Evolutionary conservation across 2,888 invertebrate genomes (phyloP).

Genomic region (Galeopsomyia nigrocyanea): DNA sequence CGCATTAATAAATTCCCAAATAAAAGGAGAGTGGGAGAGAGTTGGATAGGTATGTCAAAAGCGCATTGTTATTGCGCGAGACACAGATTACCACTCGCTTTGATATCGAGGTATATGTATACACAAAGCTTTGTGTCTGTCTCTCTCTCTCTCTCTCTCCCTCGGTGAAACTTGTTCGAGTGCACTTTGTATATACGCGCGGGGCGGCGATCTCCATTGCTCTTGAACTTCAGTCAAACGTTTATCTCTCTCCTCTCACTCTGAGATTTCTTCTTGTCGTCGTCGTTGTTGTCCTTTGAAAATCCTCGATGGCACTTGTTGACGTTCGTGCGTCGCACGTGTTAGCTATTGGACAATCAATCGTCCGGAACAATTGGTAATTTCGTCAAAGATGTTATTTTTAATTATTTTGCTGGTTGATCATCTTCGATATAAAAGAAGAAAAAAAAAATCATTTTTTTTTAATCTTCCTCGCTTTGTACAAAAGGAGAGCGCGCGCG

Average conservation of each 20-base stretch:
- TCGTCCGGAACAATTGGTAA: too few relatives aligned
- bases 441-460: background rate
- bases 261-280: constrained; percentile 3
- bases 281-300: constrained; percentile 12
- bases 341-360: background rate
- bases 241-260: constrained; percentile 23
- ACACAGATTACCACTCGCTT: constrained; percentile 24
- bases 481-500: constrained; percentile 15
- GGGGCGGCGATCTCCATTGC: background rate
- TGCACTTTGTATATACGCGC: constrained; percentile 24
- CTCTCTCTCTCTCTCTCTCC: constrained; percentile 20
- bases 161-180: constrained; percentile 33
- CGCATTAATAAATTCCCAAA: too few relatives aligned
- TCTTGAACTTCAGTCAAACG: constrained; percentile 13
- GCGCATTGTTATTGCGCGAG: too few relatives aligned
- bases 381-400: too few relatives aligned
- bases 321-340: background rate
- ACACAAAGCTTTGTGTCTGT: constrained; percentile 33
- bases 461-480: background rate
- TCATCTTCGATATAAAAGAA: background rate
- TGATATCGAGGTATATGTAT: constrained; percentile 29
- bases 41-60: too few relatives aligned
- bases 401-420: too few relatives aligned
- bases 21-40: too few relatives aligned
- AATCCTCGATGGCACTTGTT: constrained; percentile 7